phyloP scores from a whole-genome alignment of 2,113 vertebrate genomes.

The Callopanchax toddi region DNA sequence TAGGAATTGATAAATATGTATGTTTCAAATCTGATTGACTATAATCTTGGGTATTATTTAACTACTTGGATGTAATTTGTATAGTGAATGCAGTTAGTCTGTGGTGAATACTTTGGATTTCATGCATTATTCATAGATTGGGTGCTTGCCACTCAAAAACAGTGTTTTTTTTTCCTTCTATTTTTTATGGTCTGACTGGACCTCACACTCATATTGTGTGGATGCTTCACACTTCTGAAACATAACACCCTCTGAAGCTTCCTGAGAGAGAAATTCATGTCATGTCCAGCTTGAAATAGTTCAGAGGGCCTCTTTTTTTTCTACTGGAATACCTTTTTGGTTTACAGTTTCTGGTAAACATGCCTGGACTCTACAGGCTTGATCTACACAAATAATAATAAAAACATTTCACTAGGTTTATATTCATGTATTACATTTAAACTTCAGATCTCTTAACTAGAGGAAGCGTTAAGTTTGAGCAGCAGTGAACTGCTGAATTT shows the following conservation, averaged over 20 bases:
- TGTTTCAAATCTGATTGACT: no score
- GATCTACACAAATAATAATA: neutral
- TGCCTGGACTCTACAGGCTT: neutral
- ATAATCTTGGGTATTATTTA: no score
- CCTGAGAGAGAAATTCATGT: neutral
- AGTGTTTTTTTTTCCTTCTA: no score
- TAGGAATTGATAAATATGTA: no score
- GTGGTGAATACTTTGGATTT: no score
- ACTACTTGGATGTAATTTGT: no score
- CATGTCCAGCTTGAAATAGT: constrained; percentile 6
- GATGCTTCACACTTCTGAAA: neutral
- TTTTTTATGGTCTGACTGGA: neutral
- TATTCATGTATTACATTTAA: neutral
- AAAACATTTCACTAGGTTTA: neutral
- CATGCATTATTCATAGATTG: neutral
- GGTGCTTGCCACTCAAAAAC: neutral
- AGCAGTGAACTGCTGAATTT: no score
- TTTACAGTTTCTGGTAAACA: neutral
- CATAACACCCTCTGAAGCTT: constrained; percentile 6
- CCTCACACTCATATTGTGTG: neutral
- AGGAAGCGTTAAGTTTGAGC: no score
- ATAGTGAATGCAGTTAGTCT: no score
- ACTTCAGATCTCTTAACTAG: neutral
- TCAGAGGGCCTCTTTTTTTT: neutral
- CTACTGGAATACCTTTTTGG: no score